phyloP scores from a whole-genome alignment of 2,888 invertebrate genomes.

The Spodoptera picta region DNA sequence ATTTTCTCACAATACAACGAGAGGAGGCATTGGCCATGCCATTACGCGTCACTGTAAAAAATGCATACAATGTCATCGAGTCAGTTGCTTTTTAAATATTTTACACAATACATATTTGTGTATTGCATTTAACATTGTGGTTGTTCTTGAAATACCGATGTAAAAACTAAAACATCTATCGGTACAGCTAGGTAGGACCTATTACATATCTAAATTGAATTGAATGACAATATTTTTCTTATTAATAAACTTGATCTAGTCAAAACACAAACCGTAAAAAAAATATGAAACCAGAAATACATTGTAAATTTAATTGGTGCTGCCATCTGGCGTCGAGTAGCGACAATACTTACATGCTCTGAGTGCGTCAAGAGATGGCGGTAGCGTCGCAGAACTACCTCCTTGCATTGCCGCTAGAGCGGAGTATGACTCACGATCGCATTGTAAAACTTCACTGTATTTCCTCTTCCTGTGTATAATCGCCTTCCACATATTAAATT shows the following conservation, averaged over 20 bases:
- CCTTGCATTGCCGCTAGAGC: conserved; percentile 84
- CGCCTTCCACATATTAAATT: conserved; percentile 85
- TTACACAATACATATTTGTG: conserved; percentile 2
- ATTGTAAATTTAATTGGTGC: conserved; percentile 6
- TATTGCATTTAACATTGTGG: neutral
- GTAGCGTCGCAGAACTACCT: conserved; percentile 84
- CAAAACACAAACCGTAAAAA: too few relatives aligned
- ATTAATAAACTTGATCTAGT: too few relatives aligned
- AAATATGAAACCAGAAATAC: too few relatives aligned
- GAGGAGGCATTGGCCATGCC: conserved; percentile 57
- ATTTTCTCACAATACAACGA: conserved; percentile 71
- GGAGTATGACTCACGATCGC: conserved; percentile 83
- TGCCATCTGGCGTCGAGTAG: conserved; percentile 80
- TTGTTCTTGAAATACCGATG: neutral
- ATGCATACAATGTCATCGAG: conserved; percentile 36
- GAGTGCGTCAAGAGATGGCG: conserved; percentile 86
- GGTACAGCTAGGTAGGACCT: too few relatives aligned
- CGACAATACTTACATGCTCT: conserved; percentile 84
- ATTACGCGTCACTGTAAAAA: conserved; percentile 43
- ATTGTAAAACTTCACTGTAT: conserved; percentile 80
- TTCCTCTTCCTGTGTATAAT: conserved; percentile 83
- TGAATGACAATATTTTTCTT: too few relatives aligned
- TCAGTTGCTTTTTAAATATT: conserved; percentile 19
- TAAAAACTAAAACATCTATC: too few relatives aligned
- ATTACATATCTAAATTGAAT: too few relatives aligned